Evolutionary conservation across 2,888 invertebrate species (phyloP), one percentile per base, ranked within the genome.

Genomic region (Itoplectis maculator): DNA sequence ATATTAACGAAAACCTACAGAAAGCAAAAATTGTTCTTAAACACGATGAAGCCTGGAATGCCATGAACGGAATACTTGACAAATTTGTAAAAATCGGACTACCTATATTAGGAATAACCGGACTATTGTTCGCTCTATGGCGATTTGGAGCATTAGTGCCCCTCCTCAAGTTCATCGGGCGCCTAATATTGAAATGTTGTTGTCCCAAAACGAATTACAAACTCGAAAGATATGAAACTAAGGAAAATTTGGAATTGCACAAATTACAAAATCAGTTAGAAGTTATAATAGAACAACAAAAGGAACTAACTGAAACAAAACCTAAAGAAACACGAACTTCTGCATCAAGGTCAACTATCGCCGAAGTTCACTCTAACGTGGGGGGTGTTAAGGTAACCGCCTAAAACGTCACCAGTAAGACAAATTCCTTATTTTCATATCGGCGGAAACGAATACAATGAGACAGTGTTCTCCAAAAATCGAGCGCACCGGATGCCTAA

Each of bases 281-380:
- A 49, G 35, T 29, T 68, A n/a, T 49, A 29, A 29, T 11, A 68
- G 29, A 68, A 29, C 8, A 15, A 9, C 40, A 29, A 49, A 68
- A 51, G 29, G 35, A 11, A 9, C 4, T 23, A 35, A 68, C 35
- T 9, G 35, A 68, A 68, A 15, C 29, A 68, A 11, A 49, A 35
- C 8, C n/a, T n/a, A n/a, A n/a, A n/a, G n/a, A 15, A 15, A 15
- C 9, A 68, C 13, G 1, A 47, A 23, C 49, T 15, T 68, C 68
- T 15, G 37, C 68, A 29, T 49, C 68, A 51, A 68, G 49, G 35
- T 35, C 15, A 35, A n/a, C 13, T 68, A 68, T 13, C 49, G 29
- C 68, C 20, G 51, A 68, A 35, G 68, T 68, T 68, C 68, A 68
- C n/a, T 68, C 68, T 68, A 68, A 35, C 49, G 20, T 68, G 47